These are phyloP conservation scores for Falco rusticolus DNA, from an alignment of 2,797 vertebrate genomes.

Conservation along the genomic window DNA sequence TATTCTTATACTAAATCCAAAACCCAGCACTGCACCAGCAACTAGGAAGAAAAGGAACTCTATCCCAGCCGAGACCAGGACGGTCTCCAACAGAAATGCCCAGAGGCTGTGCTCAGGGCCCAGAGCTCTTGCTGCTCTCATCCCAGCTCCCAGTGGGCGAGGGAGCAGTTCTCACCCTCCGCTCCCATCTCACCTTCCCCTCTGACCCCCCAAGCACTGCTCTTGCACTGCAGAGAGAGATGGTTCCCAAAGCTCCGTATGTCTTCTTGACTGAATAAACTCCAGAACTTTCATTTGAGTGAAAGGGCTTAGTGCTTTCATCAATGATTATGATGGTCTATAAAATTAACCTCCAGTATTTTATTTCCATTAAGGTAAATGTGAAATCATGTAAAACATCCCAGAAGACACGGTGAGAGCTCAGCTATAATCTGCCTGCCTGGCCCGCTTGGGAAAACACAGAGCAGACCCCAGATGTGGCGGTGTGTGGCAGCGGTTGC, in stretches of 20 bases:
- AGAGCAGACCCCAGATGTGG: background rate
- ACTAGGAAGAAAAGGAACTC: too few species aligned
- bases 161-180: background rate
- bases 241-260: background rate
- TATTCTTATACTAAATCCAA: too few species aligned
- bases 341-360: background rate
- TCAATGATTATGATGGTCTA: background rate
- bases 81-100: background rate
- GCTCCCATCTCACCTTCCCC: background rate
- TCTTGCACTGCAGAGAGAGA: background rate
- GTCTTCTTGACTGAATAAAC: background rate
- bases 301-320: background rate
- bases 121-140: background rate
- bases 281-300: background rate
- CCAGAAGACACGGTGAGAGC: background rate
- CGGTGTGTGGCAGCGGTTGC: rapidly evolving
- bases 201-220: rapidly evolving
- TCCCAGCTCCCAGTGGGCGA: rapidly evolving
- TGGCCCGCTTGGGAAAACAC: background rate
- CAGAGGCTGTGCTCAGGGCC: rapidly evolving
- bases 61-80: too few species aligned
- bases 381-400: background rate
- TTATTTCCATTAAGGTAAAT: background rate
- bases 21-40: too few species aligned
- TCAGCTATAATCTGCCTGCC: background rate